phyloP scores from a whole-genome alignment of 2,797 vertebrate species.

The Danio choprae region DNA sequence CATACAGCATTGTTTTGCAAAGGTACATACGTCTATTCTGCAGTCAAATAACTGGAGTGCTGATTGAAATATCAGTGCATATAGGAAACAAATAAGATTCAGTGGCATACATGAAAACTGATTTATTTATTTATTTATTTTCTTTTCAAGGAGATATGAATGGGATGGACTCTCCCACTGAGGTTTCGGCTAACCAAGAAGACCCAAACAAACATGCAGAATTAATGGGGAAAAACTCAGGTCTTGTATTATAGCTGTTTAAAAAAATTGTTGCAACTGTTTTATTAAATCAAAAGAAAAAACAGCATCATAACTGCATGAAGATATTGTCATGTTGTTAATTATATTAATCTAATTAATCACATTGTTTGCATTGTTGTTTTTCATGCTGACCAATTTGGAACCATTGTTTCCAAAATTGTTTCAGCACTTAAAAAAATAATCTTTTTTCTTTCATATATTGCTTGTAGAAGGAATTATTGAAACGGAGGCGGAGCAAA shows the following conservation, averaged over 20 bases:
- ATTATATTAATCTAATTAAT: too few species aligned
- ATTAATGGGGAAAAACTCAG: conserved; percentile 46
- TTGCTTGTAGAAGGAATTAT: conserved; percentile 40
- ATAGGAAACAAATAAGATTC: neutral
- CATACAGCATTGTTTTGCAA: conserved; percentile 29
- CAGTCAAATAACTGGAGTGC: neutral
- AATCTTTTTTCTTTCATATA: neutral
- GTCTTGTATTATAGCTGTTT: conserved; percentile 26
- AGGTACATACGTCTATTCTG: neutral
- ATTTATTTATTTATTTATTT: neutral
- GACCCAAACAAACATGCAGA: conserved; percentile 53
- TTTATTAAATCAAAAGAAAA: neutral
- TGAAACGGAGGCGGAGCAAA: conserved; percentile 45
- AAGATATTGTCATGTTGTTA: neutral
- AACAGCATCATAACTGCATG: too few species aligned
- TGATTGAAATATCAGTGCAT: neutral
- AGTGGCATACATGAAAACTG: neutral
- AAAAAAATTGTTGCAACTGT: neutral
- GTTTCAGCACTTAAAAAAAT: too few species aligned
- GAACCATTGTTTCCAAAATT: too few species aligned
- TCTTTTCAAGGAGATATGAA: neutral
- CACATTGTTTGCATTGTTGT: neutral
- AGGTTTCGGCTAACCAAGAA: conserved; percentile 51
- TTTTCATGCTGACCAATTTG: neutral
- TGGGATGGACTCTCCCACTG: conserved; percentile 56